Base-by-base conservation (phyloP, 1,140 invertebrate species). In the Caenorhabditis inopinata region DNA sequence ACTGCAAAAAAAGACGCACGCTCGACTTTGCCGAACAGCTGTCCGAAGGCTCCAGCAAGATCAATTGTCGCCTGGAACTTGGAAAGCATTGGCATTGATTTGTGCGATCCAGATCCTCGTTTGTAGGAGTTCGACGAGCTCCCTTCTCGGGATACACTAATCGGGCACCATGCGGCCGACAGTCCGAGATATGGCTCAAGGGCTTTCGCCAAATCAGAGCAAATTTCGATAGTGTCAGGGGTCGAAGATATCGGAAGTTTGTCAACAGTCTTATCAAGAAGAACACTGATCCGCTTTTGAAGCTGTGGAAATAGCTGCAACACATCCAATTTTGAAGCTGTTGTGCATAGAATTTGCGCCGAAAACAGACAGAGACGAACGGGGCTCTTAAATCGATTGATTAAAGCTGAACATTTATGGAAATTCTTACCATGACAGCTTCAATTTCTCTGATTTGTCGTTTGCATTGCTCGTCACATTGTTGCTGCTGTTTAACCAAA, bases 321-420 rank as follows among this genome's bases (percentile, higher is more conserved):
- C 3, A 88, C 76, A 53, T 88, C 87, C 6, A 88, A 81, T 76
- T 88, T 83, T 12, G 87, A 87, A 2, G 88, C 85, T 18, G 85
- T 82, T 7, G 87, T 87, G 38, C 87, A 88, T 32, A 88, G 88
- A 48, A 88, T 83, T 29, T 87, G 87, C 2, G 83, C 81, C 18
- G 79, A 75, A 4, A 87, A 78, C 1, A 87, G 81, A 21, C 78
- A 79, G 1, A 79, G 45, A n/a, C 51, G 48, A 27, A 79, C 58
- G 2, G 78, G 78, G 18, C 58, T 68, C 78, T 79, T 6, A 21
- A 77, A 11, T 27, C n/a, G n/a, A n/a, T n/a, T n/a, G n/a, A n/a
- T n/a, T n/a, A n/a, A n/a, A n/a, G n/a, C n/a, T n/a, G n/a, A n/a
- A n/a, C n/a, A n/a, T n/a, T n/a, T n/a, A n/a, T n/a, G n/a, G n/a